Base-by-base conservation (phyloP, 2,113 vertebrate genomes). In the Chamaea fasciata region DNA sequence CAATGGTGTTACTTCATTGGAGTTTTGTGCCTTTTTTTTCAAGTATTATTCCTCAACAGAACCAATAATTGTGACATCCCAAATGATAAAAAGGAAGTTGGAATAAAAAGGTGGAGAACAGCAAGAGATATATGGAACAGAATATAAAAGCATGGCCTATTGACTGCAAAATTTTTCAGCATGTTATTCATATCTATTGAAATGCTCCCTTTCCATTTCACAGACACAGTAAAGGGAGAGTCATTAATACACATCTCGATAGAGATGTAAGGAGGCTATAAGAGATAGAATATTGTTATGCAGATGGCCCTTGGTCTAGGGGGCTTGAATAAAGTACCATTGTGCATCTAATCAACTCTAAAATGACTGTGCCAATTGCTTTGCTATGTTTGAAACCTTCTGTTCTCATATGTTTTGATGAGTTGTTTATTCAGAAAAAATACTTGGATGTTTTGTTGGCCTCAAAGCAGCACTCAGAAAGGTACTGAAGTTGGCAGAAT, bases 341-440 rank as follows among this genome's bases (percentile, higher is more conserved):
- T 95, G 82, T 96, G 91, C 57, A 96, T 57, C 96, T 97, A 97
- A 98, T 98, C 97, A 96, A 95, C 97, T 94, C 91, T 94, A 87
- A 89, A 96, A 96, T 96, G 84, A 85, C 96, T 89, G 76, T 87
- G 74, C 59, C 96, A 95, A 96, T 96, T 95, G 82, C 95, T 96
- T 96, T 95, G 63, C 88, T 96, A 33, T 94, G 92, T 91, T 93
- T 73, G 35, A 96, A 97, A 96, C 91, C 95, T 97, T 98, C 97
- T 98, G 96, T 97, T 96, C 96, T 96, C 95, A 85, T 92, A 97
- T 55, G 91, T 94, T 97, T 94, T 97, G 96, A 97, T 96, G 96
- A 96, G 76, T 62, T 95, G 90, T 97, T 98, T 97, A 95, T 97
- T 97, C 93, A 96, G 77, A 74, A 94, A 94, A 89, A 97, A 93